Evolutionary conservation across 2,888 invertebrate genomes (phyloP), one percentile per base, ranked within the genome.

Genomic region (Eledone cirrhosa): DNA sequence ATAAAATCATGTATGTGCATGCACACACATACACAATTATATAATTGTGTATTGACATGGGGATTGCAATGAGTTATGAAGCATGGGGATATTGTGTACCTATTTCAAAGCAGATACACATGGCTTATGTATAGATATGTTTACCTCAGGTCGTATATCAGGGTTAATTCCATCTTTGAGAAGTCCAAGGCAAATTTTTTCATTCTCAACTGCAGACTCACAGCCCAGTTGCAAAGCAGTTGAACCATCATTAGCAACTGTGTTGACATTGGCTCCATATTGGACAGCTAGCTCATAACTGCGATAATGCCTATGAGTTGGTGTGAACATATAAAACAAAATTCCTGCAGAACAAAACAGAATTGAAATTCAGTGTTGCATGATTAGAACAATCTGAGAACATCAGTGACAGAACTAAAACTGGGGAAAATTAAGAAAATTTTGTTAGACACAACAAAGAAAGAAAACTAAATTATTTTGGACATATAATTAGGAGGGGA

Each of bases 251-350:
- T 87, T 88, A 29, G 87, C 84, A 65, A 84, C 84, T 80, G 88
- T 89, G 83, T 91, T 91, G 1, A 89, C 87, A 67, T 90, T 88
- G 4, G 90, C 91, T 16, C 89, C 90, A 83, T 89, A 84, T 41
- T 83, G 80, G 0, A 91, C 82, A 13, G 88, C 89, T 48, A 91
- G 83, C 77, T 90, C 88, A 67, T 90, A 78, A 82, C 90, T 90
- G 78, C 87, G 87, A n/a, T 85, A 84, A 83, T 91, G 91, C 19
- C 91, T 83, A 77, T 89, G 87, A 0, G 91, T 90, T 13, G 90
- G 88, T 22, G 88, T 85, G 53, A 90, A 88, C 77, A 89, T 89
- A 84, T 90, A 89, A 81, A 88, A 91, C 48, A 91, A 79, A 69
- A 90, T 88, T 65, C 90, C 90, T 90, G 83, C 11, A 79, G 79